Base-by-base conservation (phyloP, 2,113 vertebrate species). In the Hemibagrus wyckioides region DNA sequence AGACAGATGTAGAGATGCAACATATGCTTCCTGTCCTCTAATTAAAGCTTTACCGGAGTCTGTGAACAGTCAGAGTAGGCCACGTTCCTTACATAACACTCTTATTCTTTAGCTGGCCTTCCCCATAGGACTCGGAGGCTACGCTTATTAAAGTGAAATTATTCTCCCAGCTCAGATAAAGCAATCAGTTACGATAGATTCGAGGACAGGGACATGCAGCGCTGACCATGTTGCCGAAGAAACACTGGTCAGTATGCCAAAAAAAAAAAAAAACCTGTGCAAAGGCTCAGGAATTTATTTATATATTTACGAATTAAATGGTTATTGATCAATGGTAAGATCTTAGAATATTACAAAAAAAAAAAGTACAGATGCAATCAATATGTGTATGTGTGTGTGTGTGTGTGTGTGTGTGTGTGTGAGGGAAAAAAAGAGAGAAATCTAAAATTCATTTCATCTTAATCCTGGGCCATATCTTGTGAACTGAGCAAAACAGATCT, bases 361-460 rank as follows among this genome's bases (percentile, higher is more conserved):
- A 19, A 76, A n/a, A 75, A 23, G 56, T 41, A 75, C 44, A 75
- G 71, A 44, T 75, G 9, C 25, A 44, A 44, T 41, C 39, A 13
- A 4, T 75, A 21, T 75, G 71, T 44, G 39, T 69, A 17, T 39
- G 65, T 67, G 30, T 67, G 65, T 71, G 33, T 71, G 67, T 21
- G 33, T 71, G 69, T 73, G 69, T 48, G 73, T n/a, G 73, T 76
- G 13, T 76, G 9, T 5, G 39, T 13, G 21, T n/a, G n/a, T n/a
- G n/a, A n/a, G n/a, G n/a, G n/a, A n/a, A 65, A 65, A 75, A 41
- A 73, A 73, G 5, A 7, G 91, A 88, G 91, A 92, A 87, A 92
- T 93, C 92, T 94, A 93, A 93, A 94, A 93, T 93, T 92, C 90
- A 92, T 95, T 96, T 96, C 93, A 96, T 95, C 93, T 94, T 94